phyloP scores from a whole-genome alignment of 2,113 vertebrate genomes.

The Hippolais icterina region DNA sequence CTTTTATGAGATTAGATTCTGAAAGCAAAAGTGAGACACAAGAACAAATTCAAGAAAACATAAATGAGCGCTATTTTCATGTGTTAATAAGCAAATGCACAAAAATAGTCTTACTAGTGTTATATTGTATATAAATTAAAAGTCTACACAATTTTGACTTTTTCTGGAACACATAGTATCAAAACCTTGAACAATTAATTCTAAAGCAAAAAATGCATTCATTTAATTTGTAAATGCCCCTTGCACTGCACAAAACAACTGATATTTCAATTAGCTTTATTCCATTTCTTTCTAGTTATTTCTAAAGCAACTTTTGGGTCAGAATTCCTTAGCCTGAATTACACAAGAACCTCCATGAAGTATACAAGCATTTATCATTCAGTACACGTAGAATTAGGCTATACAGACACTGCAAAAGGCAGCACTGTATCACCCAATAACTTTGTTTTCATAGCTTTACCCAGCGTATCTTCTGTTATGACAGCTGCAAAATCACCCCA shows the following conservation, averaged over 20 bases:
- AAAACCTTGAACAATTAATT: neutral
- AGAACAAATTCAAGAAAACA: neutral
- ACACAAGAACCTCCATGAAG: neutral
- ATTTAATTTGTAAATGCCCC: neutral
- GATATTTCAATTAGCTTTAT: neutral
- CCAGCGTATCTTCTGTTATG: slow-evolving; percentile 14
- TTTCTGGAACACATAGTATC: neutral
- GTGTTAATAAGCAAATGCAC: neutral
- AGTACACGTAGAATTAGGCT: neutral
- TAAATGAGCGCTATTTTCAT: neutral
- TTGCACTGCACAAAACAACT: neutral
- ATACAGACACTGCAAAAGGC: neutral
- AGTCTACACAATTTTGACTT: neutral
- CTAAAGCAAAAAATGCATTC: neutral
- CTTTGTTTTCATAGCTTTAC: neutral
- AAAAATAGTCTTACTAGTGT: neutral
- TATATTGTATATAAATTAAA: neutral
- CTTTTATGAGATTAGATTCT: neutral
- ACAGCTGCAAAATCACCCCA: slow-evolving; percentile 30
- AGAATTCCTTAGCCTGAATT: neutral
- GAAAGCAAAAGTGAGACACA: neutral
- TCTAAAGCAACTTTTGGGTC: neutral
- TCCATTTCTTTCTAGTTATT: neutral
- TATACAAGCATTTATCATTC: neutral
- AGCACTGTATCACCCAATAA: neutral